Percentiles rank a stretch among this genome's conserved stretches.
Evolutionary conservation across 2,113 vertebrate genomes (phyloP).

Genomic region (Dolichotis patagonum): DNA sequence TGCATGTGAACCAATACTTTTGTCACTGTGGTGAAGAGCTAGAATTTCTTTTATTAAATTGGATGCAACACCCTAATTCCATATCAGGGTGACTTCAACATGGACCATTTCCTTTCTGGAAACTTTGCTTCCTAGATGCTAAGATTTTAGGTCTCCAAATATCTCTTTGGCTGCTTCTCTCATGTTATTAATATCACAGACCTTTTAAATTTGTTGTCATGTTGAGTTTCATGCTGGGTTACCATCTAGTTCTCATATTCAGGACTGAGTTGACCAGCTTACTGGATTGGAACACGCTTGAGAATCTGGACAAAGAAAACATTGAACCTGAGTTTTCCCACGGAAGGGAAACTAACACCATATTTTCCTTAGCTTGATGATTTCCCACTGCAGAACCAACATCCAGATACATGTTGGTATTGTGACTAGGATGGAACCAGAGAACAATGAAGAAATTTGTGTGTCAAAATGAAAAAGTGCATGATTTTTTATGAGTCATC

Average conservation of each 20-base stretch:
- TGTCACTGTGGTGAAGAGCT: not conserved
- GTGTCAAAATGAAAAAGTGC: not conserved
- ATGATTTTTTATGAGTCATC: not conserved
- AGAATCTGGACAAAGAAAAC: not conserved
- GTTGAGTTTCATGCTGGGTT: not conserved
- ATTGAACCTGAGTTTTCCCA: not conserved
- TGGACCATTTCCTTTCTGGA: not conserved
- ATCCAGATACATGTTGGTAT: not conserved
- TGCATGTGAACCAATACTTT: not conserved
- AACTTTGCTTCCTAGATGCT: not conserved
- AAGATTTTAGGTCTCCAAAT: not conserved
- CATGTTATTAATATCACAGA: not conserved
- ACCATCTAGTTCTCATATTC: not conserved
- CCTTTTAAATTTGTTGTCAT: not conserved
- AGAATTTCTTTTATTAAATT: not conserved
- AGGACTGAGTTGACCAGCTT: not conserved
- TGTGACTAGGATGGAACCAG: not conserved
- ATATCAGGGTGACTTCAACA: not conserved
- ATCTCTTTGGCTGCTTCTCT: not conserved
- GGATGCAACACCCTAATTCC: not conserved
- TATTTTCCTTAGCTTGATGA: not conserved
- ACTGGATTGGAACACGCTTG: not conserved
- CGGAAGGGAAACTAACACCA: not conserved
- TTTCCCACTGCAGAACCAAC: not conserved
- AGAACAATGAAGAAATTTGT: not conserved